Conservation (phyloP, 2,797 vertebrate genomes). For the Hafferia zeledoni region DNA sequence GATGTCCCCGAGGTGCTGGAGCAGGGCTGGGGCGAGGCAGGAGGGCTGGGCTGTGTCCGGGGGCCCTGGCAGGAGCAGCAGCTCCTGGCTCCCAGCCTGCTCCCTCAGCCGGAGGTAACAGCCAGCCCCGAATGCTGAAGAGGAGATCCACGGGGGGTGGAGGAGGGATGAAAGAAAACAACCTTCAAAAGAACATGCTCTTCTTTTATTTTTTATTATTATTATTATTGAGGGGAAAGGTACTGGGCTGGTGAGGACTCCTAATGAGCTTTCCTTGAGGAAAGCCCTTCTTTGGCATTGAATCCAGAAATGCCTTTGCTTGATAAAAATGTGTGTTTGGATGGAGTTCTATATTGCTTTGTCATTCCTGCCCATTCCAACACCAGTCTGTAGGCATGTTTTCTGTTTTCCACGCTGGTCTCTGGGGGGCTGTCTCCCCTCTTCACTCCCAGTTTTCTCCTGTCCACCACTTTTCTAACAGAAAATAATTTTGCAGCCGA, state of each 20-base stretch:
- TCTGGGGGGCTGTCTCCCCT: neutral
- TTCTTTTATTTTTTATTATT: neutral
- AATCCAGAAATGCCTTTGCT: neutral
- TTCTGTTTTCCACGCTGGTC: accelerated
- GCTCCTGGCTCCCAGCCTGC: neutral
- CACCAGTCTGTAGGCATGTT: accelerated
- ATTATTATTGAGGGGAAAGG: neutral
- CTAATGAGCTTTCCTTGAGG: constrained; percentile 12
- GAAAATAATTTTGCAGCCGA: neutral
- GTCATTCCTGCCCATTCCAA: neutral
- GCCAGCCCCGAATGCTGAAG: neutral
- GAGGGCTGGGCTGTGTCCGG: neutral
- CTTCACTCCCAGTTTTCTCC: neutral
- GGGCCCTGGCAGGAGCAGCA: neutral
- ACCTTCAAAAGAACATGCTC: constrained; percentile 15
- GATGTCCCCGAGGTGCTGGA: neutral
- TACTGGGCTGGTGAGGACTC: neutral
- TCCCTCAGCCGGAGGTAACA: neutral
- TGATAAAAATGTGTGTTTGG: neutral
- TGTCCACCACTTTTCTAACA: neutral
- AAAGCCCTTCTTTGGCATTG: neutral
- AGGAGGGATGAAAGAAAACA: constrained; percentile 22
- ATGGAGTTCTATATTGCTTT: accelerated
- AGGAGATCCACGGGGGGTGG: neutral
- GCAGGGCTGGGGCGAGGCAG: neutral